These are phyloP conservation scores for Calonectris borealis DNA, from an alignment of 2,113 vertebrate species.

Conservation along the genomic window DNA sequence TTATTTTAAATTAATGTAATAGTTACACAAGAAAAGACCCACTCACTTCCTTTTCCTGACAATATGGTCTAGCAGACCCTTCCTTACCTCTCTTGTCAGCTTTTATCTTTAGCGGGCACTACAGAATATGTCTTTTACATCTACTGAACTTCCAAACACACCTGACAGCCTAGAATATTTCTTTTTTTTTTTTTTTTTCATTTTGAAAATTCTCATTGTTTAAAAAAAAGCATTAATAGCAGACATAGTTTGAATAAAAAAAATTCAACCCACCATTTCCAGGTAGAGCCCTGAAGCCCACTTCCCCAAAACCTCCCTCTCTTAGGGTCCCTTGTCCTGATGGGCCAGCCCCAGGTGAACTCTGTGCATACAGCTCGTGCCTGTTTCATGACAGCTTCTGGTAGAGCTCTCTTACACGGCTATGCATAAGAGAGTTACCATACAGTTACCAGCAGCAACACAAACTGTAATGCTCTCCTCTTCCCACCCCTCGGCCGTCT, in stretches of 20 bases:
- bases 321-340: background rate
- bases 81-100: background rate
- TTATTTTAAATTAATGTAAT: background rate
- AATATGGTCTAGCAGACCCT: background rate
- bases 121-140: background rate
- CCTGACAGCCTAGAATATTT: background rate
- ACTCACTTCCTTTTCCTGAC: background rate
- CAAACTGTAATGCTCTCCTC: background rate
- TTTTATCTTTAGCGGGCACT: background rate
- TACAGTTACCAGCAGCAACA: background rate
- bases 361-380: accelerated
- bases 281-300: background rate
- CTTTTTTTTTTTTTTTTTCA: background rate
- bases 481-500: background rate
- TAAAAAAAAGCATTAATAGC: background rate
- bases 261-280: background rate
- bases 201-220: background rate
- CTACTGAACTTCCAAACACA: background rate
- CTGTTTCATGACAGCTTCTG: background rate
- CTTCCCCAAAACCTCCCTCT: background rate
- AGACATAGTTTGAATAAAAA: background rate
- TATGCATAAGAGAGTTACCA: no score
- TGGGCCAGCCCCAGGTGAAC: background rate
- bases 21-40: background rate
- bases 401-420: background rate